Evolutionary conservation across 2,113 vertebrate species (phyloP).

Genomic region (Muntiacus reevesi): DNA sequence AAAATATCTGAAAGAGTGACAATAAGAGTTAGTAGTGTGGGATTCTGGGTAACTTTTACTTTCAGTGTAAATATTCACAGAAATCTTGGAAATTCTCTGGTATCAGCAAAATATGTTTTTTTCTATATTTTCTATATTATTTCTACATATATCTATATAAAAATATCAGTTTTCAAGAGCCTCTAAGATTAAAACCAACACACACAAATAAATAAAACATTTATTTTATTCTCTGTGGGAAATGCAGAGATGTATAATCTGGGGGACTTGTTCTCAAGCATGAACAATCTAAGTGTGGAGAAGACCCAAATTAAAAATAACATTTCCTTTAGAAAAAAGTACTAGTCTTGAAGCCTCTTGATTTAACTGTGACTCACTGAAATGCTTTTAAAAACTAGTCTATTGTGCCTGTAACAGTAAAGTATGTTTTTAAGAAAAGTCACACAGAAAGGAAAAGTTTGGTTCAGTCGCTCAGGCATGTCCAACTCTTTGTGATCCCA

Average conservation of each 20-base stretch:
- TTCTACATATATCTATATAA: not conserved
- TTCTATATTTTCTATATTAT: not conserved
- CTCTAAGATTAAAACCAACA: not conserved
- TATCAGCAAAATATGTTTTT: not conserved
- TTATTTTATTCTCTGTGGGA: not conserved
- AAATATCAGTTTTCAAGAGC: not conserved
- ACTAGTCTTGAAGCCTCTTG: not conserved
- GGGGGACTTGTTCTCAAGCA: not conserved
- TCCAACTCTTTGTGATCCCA: not conserved
- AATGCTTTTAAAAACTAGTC: not conserved
- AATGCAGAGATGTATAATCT: not conserved
- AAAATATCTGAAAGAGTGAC: not conserved
- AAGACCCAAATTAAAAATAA: not conserved
- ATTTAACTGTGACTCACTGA: not conserved
- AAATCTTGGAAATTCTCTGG: not conserved
- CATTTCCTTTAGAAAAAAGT: not conserved
- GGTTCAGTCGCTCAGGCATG: not conserved
- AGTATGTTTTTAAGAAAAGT: constrained; percentile 13
- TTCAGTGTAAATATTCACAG: not conserved
- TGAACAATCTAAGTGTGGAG: not conserved
- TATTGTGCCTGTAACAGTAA: not conserved
- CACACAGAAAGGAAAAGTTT: not conserved
- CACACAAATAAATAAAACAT: not conserved
- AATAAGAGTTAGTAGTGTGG: not conserved
- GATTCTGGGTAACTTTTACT: not conserved